These are phyloP conservation scores for Hermaeophaga mercurialis DNA, from an alignment of 2,888 invertebrate genomes.

Conservation along the genomic window DNA sequence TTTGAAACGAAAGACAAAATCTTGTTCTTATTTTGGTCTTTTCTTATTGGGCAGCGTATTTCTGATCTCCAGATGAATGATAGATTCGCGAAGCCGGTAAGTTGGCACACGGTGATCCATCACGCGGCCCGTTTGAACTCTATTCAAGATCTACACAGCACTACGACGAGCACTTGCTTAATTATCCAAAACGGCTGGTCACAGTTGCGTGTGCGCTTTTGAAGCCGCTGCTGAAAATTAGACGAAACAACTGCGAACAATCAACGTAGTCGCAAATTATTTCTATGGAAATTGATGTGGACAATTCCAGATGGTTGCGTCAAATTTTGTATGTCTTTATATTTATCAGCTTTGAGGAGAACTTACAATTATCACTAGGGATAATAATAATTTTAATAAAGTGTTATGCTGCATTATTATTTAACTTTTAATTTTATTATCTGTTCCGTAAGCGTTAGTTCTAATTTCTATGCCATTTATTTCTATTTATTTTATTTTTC, in stretches of 20 bases:
- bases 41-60: neutral
- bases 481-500: too few species aligned
- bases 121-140: constrained; percentile 42
- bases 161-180: constrained; percentile 37
- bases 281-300: constrained; percentile 21
- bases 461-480: too few species aligned
- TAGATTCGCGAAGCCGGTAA: constrained; percentile 39
- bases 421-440: too few species aligned
- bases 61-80: constrained; percentile 32
- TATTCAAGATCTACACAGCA: constrained; percentile 33
- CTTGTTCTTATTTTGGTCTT: neutral
- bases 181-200: constrained; percentile 39
- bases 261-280: constrained; percentile 28
- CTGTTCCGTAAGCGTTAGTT: too few species aligned
- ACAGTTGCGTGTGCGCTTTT: constrained; percentile 24
- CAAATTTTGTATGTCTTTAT: constrained; percentile 6
- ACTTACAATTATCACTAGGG: too few species aligned
- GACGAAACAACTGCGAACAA: constrained; percentile 29
- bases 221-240: constrained; percentile 21
- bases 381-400: too few species aligned
- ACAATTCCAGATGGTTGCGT: constrained; percentile 18
- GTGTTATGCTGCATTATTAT: too few species aligned
- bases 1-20: neutral
- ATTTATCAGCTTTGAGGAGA: constrained; percentile 4
- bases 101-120: constrained; percentile 35